Conservation (phyloP, 2,113 vertebrate species). For the Hemicordylus capensis region DNA sequence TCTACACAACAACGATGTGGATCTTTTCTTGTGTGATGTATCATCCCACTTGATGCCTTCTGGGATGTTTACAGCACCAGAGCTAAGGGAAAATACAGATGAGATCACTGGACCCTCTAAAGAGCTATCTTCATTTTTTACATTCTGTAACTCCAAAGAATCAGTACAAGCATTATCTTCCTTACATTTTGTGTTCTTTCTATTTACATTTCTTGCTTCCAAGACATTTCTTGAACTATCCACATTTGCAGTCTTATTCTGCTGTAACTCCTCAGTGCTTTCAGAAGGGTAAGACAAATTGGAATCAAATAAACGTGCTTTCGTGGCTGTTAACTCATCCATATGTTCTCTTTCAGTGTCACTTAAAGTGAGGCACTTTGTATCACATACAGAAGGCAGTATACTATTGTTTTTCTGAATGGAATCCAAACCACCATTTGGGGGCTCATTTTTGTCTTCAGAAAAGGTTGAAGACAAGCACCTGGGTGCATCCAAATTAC, state of each 20-base stretch:
- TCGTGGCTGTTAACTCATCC: slow-evolving; percentile 16
- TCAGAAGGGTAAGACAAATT: not conserved
- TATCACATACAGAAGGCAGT: slow-evolving; percentile 3
- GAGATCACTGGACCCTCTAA: slow-evolving; percentile 90
- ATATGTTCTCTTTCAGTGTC: slow-evolving; percentile 20
- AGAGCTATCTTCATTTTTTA: slow-evolving; percentile 40
- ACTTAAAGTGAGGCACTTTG: slow-evolving; percentile 44
- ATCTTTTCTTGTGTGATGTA: slow-evolving; percentile 60
- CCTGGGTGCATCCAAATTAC: not conserved
- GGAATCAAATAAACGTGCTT: slow-evolving; percentile 16
- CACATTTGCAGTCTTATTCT: not conserved
- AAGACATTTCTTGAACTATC: slow-evolving; percentile 19
- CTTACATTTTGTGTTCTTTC: not conserved
- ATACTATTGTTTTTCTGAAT: slow-evolving; percentile 7
- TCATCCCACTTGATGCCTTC: slow-evolving; percentile 78
- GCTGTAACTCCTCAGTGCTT: not conserved
- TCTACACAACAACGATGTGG: slow-evolving; percentile 65
- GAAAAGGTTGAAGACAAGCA: slow-evolving; percentile 25
- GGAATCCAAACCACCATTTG: not conserved
- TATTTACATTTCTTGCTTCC: slow-evolving; percentile 38
- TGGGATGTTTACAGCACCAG: slow-evolving; percentile 76
- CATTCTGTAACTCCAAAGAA: slow-evolving; percentile 48
- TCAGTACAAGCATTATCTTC: slow-evolving; percentile 29
- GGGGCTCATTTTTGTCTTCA: slow-evolving; percentile 19
- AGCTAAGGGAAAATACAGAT: slow-evolving; percentile 91